Percentiles rank a stretch among this genome's conserved stretches.
These are phyloP conservation scores for Nebria salina DNA, from an alignment of 2,888 invertebrate species.

Conservation along the genomic window DNA sequence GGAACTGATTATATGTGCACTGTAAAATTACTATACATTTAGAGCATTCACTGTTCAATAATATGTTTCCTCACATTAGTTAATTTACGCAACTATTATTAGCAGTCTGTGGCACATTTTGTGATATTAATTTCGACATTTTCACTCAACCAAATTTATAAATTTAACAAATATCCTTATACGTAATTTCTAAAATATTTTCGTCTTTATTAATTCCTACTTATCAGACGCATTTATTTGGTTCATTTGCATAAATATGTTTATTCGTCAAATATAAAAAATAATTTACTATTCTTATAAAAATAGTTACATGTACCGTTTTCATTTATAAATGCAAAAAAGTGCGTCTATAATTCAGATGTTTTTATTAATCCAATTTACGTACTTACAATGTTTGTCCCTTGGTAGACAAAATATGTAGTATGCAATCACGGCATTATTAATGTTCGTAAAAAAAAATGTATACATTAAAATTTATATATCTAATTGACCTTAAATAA, in stretches of 20 bases:
- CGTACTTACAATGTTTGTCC: constrained; percentile 43
- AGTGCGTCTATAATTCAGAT: background rate
- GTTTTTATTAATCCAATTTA: constrained; percentile 10
- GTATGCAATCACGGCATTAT: constrained; percentile 19
- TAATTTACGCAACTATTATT: constrained; percentile 18
- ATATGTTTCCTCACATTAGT: constrained; percentile 24
- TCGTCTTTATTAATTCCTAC: background rate
- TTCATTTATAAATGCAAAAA: background rate
- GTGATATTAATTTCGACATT: background rate
- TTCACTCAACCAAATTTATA: background rate
- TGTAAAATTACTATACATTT: constrained; percentile 29
- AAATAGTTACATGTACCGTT: background rate
- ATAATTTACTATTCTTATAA: background rate
- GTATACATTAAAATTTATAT: constrained; percentile 39
- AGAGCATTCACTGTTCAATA: constrained; percentile 29
- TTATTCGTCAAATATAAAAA: background rate
- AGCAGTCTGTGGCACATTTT: constrained; percentile 26
- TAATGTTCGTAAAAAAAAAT: constrained; percentile 31
- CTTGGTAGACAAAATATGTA: constrained; percentile 29
- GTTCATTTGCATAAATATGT: background rate
- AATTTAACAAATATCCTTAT: background rate
- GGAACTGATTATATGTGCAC: constrained; percentile 11
- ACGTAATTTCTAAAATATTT: background rate
- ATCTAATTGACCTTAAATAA: constrained; percentile 24
- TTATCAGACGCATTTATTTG: background rate